Percentiles rank a stretch among this genome's conserved stretches.
Conservation (phyloP, 2,888 invertebrate species). For the Epistrophella euchroma region DNA sequence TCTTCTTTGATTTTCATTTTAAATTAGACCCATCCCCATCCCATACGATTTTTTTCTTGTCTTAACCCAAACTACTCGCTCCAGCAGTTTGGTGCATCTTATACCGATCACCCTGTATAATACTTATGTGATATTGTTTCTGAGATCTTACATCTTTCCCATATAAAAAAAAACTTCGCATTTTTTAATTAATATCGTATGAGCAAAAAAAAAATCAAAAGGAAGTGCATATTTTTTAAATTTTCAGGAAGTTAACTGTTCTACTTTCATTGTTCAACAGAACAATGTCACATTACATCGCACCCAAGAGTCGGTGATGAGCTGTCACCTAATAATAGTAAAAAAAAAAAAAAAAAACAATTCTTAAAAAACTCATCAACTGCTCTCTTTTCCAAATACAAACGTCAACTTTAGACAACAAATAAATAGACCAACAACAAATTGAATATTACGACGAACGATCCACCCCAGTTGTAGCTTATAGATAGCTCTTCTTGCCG, state of each 20-base stretch:
- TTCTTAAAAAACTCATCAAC: constrained; percentile 27
- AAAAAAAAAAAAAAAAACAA: constrained; percentile 50
- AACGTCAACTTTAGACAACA: constrained; percentile 21
- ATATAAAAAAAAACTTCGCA: no score
- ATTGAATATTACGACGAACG: constrained; percentile 26
- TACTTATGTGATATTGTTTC: no score
- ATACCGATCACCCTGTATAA: no score
- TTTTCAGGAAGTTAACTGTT: constrained; percentile 61
- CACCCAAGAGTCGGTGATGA: constrained; percentile 10
- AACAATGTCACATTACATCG: constrained; percentile 25
- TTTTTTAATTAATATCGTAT: no score
- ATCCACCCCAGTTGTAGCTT: constrained; percentile 46
- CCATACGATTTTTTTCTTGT: no score
- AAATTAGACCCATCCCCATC: no score
- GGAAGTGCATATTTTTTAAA: constrained; percentile 2
- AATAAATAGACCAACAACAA: constrained; percentile 14
- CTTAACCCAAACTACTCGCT: no score
- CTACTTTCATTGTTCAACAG: constrained; percentile 29
- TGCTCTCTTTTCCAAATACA: constrained; percentile 23
- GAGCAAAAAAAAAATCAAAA: not conserved
- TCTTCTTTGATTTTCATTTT: no score
- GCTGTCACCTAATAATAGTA: constrained; percentile 44
- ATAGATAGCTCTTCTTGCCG: constrained; percentile 1
- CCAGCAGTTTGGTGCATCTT: no score
- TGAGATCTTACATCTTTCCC: no score